phyloP scores from a whole-genome alignment of 1,140 invertebrate genomes.

The Colletes gigas region DNA sequence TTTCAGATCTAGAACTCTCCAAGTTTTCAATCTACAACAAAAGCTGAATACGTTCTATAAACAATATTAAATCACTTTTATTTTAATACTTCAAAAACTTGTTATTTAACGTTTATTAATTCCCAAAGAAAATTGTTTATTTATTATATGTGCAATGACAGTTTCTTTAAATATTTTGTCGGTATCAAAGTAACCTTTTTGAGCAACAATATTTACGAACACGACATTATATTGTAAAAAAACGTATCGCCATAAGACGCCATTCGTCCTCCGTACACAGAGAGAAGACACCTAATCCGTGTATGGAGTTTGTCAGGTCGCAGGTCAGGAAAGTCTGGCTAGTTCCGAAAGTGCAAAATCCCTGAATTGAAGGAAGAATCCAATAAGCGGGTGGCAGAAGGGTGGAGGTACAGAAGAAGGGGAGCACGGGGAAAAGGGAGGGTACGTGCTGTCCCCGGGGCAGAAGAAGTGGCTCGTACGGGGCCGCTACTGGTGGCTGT shows the following conservation, averaged over 20 bases:
- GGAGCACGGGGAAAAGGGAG: conserved; percentile 17
- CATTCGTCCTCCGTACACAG: conserved; percentile 31
- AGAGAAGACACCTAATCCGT: conserved; percentile 51
- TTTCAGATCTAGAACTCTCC: neutral
- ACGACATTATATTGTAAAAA: neutral
- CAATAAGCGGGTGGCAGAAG: conserved; percentile 66
- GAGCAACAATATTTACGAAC: neutral
- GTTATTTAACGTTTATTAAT: too few relatives aligned
- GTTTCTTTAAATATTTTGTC: too few relatives aligned
- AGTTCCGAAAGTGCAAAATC: conserved; percentile 66
- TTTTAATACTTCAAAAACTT: too few relatives aligned
- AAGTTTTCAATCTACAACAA: too few relatives aligned
- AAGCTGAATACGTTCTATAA: too few relatives aligned
- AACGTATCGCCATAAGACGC: neutral
- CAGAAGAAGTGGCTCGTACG: conserved; percentile 64
- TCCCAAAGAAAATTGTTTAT: too few relatives aligned
- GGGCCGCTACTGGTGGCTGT: conserved; percentile 47
- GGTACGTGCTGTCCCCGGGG: conserved; percentile 54
- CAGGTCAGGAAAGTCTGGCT: conserved; percentile 38
- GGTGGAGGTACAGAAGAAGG: conserved; percentile 41
- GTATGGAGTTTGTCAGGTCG: conserved; percentile 28
- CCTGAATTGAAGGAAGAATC: conserved; percentile 63
- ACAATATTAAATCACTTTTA: too few relatives aligned
- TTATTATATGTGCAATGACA: too few relatives aligned
- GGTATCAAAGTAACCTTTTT: too few relatives aligned